Evolutionary conservation across 2,888 invertebrate species (phyloP).

Genomic region (Platerodrilus igneus): DNA sequence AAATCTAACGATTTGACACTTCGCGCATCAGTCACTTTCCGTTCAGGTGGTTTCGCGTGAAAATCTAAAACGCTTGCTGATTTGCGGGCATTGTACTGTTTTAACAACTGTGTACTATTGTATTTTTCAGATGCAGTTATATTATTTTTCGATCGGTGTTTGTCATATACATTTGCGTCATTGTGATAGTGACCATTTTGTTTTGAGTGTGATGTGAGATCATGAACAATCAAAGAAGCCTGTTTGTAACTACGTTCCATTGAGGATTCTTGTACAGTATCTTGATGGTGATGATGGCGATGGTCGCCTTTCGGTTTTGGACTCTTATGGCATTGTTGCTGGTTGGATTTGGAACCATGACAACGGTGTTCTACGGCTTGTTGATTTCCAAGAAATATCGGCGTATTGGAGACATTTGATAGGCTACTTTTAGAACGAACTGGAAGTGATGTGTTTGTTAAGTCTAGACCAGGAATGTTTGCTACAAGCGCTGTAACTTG

Average conservation of each 20-base stretch:
- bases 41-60: slow-evolving; percentile 41
- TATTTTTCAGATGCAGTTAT: slow-evolving; percentile 46
- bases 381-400: slow-evolving; percentile 44
- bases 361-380: slow-evolving; percentile 36
- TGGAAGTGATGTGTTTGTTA: slow-evolving; percentile 42
- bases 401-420: slow-evolving; percentile 56
- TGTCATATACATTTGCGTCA: slow-evolving; percentile 40
- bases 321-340: slow-evolving; percentile 37
- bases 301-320: slow-evolving; percentile 49
- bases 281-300: slow-evolving; percentile 42
- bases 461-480: slow-evolving; percentile 56
- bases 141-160: slow-evolving; percentile 44
- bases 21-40: slow-evolving; percentile 48
- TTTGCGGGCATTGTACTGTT: slow-evolving; percentile 52
- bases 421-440: slow-evolving; percentile 50
- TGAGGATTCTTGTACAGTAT: slow-evolving; percentile 38
- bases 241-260: slow-evolving; percentile 47
- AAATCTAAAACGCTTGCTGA: slow-evolving; percentile 56
- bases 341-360: slow-evolving; percentile 35
- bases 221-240: slow-evolving; percentile 46
- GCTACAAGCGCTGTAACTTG: slow-evolving; percentile 72
- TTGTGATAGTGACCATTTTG: slow-evolving; percentile 32
- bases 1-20: slow-evolving; percentile 73
- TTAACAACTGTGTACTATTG: slow-evolving; percentile 41
- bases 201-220: slow-evolving; percentile 40